A percentile compares a stretch with the other conserved stretches of the same genome.
phyloP scores from a whole-genome alignment of 2,797 vertebrate genomes.

The Danio choprae region DNA sequence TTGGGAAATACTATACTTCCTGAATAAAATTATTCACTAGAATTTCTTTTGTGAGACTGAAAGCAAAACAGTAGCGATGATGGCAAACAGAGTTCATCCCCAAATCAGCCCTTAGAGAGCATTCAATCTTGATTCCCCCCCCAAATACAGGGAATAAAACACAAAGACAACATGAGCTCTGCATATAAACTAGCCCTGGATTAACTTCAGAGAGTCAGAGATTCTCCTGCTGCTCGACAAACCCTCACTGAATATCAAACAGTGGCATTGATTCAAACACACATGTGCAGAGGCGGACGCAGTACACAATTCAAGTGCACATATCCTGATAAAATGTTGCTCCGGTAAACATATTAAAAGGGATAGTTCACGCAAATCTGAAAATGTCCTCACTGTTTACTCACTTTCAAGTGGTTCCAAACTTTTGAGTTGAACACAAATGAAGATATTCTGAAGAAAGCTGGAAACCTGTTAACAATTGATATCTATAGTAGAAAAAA shows the following conservation, averaged over 20 bases:
- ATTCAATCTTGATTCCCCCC: background rate
- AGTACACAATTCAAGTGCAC: too few relatives aligned
- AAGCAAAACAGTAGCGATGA: background rate
- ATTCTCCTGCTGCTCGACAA: background rate
- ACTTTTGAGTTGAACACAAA: too few relatives aligned
- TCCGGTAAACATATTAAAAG: too few relatives aligned
- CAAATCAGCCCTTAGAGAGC: background rate
- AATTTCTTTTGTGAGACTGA: background rate
- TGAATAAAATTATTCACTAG: background rate
- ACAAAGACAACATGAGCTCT: constrained; percentile 11
- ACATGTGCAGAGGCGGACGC: background rate
- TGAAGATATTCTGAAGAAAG: too few relatives aligned
- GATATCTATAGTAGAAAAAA: too few relatives aligned
- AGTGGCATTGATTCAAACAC: constrained; percentile 4
- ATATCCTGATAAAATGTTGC: too few relatives aligned
- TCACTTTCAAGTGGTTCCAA: too few relatives aligned
- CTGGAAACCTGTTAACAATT: too few relatives aligned
- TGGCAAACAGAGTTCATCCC: background rate
- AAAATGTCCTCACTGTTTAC: too few relatives aligned
- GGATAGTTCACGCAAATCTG: too few relatives aligned
- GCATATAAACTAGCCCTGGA: constrained; percentile 36
- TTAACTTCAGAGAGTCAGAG: constrained; percentile 45
- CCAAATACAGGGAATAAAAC: constrained; percentile 1
- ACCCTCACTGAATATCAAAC: constrained; percentile 19
- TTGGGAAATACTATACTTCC: too few relatives aligned